Conservation (phyloP, 2,113 vertebrate species). For the Steatornis caripensis region DNA sequence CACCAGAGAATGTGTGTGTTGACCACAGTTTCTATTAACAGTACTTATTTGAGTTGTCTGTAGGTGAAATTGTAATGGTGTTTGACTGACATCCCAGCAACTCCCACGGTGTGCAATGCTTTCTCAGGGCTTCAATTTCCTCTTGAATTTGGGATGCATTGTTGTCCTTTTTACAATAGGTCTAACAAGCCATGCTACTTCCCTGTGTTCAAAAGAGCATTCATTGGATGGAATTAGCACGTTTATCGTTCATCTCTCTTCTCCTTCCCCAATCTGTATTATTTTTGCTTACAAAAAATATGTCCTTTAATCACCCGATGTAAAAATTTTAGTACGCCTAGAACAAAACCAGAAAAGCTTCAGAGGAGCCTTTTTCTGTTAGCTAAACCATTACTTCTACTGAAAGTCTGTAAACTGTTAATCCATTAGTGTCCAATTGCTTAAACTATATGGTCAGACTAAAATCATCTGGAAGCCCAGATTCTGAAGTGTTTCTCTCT, state of each 20-base stretch:
- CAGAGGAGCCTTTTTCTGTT: not conserved
- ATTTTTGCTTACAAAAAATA: not conserved
- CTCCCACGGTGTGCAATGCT: not conserved
- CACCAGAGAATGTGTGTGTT: not conserved
- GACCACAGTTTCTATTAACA: not conserved
- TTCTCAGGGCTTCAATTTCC: not conserved
- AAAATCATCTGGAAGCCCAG: not conserved
- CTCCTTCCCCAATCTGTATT: not conserved
- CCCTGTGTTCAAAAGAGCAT: not conserved
- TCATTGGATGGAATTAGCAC: not conserved
- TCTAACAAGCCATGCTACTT: not conserved
- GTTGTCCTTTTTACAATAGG: not conserved
- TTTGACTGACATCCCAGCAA: not conserved
- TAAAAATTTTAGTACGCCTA: not conserved
- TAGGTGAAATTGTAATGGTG: not conserved
- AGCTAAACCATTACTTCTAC: not conserved
- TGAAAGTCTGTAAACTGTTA: conserved; percentile 1
- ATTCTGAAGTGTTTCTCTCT: conserved; percentile 1
- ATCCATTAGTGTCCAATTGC: not conserved
- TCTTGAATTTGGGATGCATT: not conserved
- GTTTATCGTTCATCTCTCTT: not conserved
- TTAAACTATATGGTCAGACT: not conserved
- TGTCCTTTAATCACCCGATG: not conserved
- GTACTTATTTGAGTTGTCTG: not conserved
- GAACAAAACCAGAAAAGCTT: not conserved